Evolutionary conservation across 2,888 invertebrate species (phyloP).

Genomic region (Polylopha cassiicola): DNA sequence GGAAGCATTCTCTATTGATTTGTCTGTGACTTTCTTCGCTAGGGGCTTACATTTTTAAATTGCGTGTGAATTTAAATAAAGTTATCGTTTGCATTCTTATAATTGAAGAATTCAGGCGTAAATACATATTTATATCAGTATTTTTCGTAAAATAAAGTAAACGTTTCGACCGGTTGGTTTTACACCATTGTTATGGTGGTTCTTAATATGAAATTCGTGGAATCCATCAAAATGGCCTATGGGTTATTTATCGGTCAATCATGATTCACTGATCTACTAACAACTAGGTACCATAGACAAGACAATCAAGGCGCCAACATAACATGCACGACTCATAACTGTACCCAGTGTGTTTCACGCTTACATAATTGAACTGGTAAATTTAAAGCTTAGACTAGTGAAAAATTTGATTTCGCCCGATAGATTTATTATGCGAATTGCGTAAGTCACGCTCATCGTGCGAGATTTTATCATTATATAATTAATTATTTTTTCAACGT

Average conservation of each 20-base stretch:
- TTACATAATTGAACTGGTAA: conserved; percentile 14
- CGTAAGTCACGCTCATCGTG: conserved; percentile 29
- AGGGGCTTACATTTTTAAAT: conserved; percentile 6
- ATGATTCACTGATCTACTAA: conserved; percentile 13
- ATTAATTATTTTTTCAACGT: conserved; percentile 13
- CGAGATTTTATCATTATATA: conserved; percentile 13
- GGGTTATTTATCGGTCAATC: too few species aligned
- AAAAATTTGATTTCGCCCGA: conserved; percentile 26
- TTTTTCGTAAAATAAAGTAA: background rate
- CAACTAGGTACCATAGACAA: conserved; percentile 14
- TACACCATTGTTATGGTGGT: too few species aligned
- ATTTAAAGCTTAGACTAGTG: conserved; percentile 16
- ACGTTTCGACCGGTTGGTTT: too few species aligned
- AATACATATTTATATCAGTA: too few species aligned
- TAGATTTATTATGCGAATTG: conserved; percentile 23
- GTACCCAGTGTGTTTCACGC: conserved; percentile 5
- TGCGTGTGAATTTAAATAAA: conserved; percentile 12
- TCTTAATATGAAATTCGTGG: conserved; percentile 4
- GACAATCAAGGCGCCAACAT: conserved; percentile 15
- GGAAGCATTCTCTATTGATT: conserved; percentile 50
- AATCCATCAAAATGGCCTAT: too few species aligned
- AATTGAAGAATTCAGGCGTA: too few species aligned
- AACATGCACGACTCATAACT: conserved; percentile 18
- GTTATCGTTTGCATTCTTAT: conserved; percentile 2
- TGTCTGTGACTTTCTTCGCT: conserved; percentile 19